phyloP scores from a whole-genome alignment of 2,888 invertebrate species.

The Euproctis similis region DNA sequence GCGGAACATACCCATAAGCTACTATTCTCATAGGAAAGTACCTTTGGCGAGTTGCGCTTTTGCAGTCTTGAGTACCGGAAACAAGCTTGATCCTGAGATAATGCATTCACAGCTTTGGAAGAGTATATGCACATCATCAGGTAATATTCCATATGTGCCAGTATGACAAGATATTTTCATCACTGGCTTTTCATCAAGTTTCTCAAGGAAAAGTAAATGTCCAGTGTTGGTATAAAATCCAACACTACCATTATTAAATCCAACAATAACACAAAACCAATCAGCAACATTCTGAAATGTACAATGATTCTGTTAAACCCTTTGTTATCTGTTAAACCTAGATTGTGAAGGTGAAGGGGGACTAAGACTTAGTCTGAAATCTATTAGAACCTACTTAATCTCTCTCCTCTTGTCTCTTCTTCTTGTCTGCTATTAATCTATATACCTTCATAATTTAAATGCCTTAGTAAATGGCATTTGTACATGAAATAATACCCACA shows the following conservation, averaged over 20 bases:
- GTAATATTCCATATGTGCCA: constrained; percentile 66
- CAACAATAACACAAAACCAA: constrained; percentile 94
- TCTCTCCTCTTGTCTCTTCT: too few relatives aligned
- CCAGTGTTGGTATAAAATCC: constrained; percentile 94
- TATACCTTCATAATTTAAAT: too few relatives aligned
- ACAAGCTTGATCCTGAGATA: constrained; percentile 84
- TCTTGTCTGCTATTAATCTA: too few relatives aligned
- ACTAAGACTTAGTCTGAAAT: too few relatives aligned
- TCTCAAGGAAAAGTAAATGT: constrained; percentile 86
- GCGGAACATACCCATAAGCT: too few relatives aligned
- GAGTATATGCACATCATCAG: constrained; percentile 84
- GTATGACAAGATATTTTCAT: constrained; percentile 86
- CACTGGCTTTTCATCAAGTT: constrained; percentile 88
- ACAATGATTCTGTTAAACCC: too few relatives aligned
- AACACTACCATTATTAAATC: constrained; percentile 89
- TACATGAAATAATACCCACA: too few relatives aligned
- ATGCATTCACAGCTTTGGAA: constrained; percentile 84
- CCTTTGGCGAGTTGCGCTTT: constrained; percentile 88
- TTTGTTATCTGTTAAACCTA: too few relatives aligned
- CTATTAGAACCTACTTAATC: too few relatives aligned
- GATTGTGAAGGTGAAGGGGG: too few relatives aligned
- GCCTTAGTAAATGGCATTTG: too few relatives aligned
- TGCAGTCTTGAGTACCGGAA: constrained; percentile 85
- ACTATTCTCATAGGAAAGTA: too few relatives aligned
- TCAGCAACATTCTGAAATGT: constrained; percentile 83